These are phyloP conservation scores for Neodiprion virginianus DNA, from an alignment of 1,140 invertebrate species.

Conservation along the genomic window DNA sequence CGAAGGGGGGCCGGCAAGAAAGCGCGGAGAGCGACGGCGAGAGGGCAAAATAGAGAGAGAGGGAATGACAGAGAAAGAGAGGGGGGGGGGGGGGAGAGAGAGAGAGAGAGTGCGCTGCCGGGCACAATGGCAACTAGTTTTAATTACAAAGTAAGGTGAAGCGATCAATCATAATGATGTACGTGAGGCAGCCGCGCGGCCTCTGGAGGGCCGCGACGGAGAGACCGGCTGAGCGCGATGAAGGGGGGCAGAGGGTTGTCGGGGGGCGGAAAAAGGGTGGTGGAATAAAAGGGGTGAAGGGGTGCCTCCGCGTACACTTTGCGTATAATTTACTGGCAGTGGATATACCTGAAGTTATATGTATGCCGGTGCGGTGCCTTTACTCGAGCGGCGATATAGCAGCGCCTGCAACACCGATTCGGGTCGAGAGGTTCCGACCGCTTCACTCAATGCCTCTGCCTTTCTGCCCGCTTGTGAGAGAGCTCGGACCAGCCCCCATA, in stretches of 20 bases:
- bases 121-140: conserved; percentile 63
- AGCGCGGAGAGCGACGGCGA: conserved; percentile 28
- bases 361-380: conserved; percentile 47
- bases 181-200: conserved; percentile 59
- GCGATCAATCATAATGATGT: conserved; percentile 65
- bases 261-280: conserved; percentile 19
- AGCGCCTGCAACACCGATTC: not conserved
- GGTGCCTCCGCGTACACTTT: conserved; percentile 60
- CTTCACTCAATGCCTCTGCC: not conserved
- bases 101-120: conserved; percentile 31
- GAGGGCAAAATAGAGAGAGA: conserved; percentile 16
- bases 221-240: conserved; percentile 22
- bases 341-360: conserved; percentile 61
- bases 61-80: conserved; percentile 29
- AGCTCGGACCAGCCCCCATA: conserved; percentile 33
- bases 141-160: conserved; percentile 65
- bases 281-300: conserved; percentile 23
- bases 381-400: conserved; percentile 12
- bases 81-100: conserved; percentile 9
- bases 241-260: conserved; percentile 11
- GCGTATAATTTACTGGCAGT: conserved; percentile 63
- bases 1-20: conserved; percentile 12
- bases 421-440: too few relatives aligned
- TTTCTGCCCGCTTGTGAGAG: not conserved
- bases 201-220: conserved; percentile 50